These are phyloP conservation scores for Passer domesticus DNA, from an alignment of 2,113 vertebrate genomes.

Conservation along the genomic window DNA sequence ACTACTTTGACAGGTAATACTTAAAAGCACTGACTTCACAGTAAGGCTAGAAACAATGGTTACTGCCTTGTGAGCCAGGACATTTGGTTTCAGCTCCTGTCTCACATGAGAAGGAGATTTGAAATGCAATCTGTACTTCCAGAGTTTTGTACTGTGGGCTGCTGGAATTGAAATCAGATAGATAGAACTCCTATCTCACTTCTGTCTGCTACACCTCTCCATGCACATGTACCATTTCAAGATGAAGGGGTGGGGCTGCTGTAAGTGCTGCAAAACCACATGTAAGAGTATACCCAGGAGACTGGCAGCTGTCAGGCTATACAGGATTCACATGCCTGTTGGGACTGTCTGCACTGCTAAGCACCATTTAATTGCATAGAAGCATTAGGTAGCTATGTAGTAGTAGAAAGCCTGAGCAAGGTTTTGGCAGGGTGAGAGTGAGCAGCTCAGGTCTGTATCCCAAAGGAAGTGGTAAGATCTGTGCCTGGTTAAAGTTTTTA, in stretches of 20 bases:
- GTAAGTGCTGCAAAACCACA: not conserved
- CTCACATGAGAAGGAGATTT: not conserved
- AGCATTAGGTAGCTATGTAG: not conserved
- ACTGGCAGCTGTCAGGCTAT: not conserved
- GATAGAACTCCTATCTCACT: not conserved
- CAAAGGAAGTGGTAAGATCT: not conserved
- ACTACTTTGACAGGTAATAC: not conserved
- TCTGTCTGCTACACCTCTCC: fast-evolving
- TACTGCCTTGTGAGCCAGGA: not conserved
- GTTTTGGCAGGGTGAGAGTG: not conserved
- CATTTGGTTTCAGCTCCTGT: not conserved
- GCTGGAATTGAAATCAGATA: not conserved
- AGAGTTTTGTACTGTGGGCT: not conserved
- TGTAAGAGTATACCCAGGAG: not conserved
- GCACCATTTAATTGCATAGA: not conserved
- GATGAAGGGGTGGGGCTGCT: not conserved
- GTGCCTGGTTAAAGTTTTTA: not conserved
- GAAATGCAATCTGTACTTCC: not conserved
- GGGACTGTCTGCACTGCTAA: not conserved
- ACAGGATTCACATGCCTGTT: fast-evolving
- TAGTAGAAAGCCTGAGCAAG: not conserved
- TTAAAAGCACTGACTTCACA: not conserved
- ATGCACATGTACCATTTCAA: not conserved
- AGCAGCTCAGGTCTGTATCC: not conserved
- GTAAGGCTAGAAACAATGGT: not conserved